Conservation (phyloP, 1,140 invertebrate genomes). For the Pseudobourletiella spinata region DNA sequence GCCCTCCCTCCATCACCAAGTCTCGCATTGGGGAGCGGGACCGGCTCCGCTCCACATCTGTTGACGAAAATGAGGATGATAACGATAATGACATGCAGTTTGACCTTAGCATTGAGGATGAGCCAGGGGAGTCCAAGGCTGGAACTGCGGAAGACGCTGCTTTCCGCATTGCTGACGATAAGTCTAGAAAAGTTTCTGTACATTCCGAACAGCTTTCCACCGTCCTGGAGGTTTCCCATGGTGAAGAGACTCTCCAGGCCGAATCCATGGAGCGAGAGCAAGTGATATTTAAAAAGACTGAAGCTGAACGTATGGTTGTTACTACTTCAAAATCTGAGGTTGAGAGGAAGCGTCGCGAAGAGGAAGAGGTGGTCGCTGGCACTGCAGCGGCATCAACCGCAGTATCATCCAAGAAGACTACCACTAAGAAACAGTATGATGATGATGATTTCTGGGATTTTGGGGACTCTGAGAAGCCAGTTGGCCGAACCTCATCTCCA, state of each 20-base stretch:
- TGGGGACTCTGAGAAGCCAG: neutral
- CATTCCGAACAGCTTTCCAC: neutral
- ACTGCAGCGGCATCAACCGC: neutral
- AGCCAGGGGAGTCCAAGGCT: neutral
- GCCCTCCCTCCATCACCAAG: conserved; percentile 2
- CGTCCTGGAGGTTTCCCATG: neutral
- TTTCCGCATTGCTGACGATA: neutral
- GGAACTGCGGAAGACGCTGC: neutral
- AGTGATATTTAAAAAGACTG: neutral
- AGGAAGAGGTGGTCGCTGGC: neutral
- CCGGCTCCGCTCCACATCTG: neutral
- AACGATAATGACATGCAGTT: conserved; percentile 33
- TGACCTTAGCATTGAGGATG: conserved; percentile 34
- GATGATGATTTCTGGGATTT: conserved; percentile 1
- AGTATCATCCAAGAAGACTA: neutral
- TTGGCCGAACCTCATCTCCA: neutral
- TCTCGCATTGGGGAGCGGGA: neutral
- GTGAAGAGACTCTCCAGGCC: neutral
- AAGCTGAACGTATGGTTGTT: neutral
- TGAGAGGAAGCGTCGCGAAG: neutral
- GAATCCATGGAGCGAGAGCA: neutral
- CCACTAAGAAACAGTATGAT: neutral
- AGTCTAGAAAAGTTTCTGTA: neutral
- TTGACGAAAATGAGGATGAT: conserved; percentile 14
- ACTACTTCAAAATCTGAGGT: neutral